Evolutionary conservation across 2,797 vertebrate species (phyloP), one percentile per base, ranked within the genome.

Genomic region (Tapirus indicus): DNA sequence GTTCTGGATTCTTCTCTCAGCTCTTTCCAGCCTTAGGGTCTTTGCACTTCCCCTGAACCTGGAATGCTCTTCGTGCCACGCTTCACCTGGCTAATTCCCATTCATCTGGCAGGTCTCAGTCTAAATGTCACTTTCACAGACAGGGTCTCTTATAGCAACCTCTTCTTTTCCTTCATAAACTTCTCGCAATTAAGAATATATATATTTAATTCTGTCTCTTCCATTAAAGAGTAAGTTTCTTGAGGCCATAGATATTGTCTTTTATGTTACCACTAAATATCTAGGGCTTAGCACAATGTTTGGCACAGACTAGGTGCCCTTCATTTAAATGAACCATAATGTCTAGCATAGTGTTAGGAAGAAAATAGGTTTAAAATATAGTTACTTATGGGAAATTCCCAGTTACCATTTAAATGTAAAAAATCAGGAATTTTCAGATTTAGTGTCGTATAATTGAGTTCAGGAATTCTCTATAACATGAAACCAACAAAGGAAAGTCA

Each of bases 131-230:
- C 20, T 75, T 84, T 68, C 47, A 88, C 68, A 52, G 64, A 89
- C 3, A 92, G 25, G 38, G 11, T 95, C 17, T 89, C 47, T 58
- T 60, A 71, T 10, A 91, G 79, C 75, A 97, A 64, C 7, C n/a
- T 83, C 27, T 92, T 94, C 32, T 95, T 97, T 89, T 82, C 38
- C 83, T 94, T 96, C 71, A 74, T 69, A 69, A 96, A 69, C 56
- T 58, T 80, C 21, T 91, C 62, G 86, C 54, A 64, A 54, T 74
- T 78, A 95, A 75, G 12, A 68, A 72, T 16, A 18, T 9, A 32
- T 21, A 41, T 84, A 35, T 41, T 71, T 77, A 85, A 38, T 90
- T 86, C 44, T 91, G 44, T 88, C 12, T 92, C 32, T 91, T 71
- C n/a, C 38, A 93, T 84, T 87, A 94, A 25, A 87, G 25, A 83